These are phyloP conservation scores for Proteles cristata DNA, from an alignment of 2,113 vertebrate species.

Conservation along the genomic window DNA sequence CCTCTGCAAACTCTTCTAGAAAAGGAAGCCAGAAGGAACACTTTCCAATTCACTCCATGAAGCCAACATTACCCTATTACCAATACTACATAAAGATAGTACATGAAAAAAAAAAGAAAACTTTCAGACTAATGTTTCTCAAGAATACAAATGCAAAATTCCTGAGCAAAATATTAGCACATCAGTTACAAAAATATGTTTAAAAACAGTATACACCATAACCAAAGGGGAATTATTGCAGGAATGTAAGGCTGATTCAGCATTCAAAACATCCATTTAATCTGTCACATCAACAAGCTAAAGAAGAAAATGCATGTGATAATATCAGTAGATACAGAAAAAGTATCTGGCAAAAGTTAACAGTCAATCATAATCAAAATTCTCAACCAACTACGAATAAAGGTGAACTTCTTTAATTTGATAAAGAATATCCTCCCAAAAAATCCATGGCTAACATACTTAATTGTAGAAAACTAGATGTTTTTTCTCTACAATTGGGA, in stretches of 20 bases:
- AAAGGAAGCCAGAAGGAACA: not conserved
- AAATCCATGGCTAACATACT: not conserved
- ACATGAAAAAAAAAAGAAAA: not conserved
- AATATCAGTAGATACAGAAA: not conserved
- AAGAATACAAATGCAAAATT: not conserved
- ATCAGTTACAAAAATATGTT: not conserved
- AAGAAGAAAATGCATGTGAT: not conserved
- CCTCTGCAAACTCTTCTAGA: not conserved
- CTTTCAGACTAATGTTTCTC: not conserved
- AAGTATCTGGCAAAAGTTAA: not conserved
- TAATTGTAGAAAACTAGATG: not conserved
- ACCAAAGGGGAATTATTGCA: not conserved
- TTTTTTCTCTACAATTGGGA: not conserved
- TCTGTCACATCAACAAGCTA: not conserved
- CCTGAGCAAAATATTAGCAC: not conserved
- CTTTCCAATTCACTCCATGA: not conserved
- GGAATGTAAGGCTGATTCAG: not conserved
- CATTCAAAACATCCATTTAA: not conserved
- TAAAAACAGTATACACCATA: not conserved
- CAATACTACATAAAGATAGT: not conserved
- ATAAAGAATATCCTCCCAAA: too few relatives aligned
- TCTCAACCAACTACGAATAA: not conserved
- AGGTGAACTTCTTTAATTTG: not conserved
- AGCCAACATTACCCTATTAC: not conserved
- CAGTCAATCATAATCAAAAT: not conserved